Evolutionary conservation across 2,888 invertebrate species (phyloP), one percentile per base, ranked within the genome.

Genomic region (Tubulanus polymorphus): DNA sequence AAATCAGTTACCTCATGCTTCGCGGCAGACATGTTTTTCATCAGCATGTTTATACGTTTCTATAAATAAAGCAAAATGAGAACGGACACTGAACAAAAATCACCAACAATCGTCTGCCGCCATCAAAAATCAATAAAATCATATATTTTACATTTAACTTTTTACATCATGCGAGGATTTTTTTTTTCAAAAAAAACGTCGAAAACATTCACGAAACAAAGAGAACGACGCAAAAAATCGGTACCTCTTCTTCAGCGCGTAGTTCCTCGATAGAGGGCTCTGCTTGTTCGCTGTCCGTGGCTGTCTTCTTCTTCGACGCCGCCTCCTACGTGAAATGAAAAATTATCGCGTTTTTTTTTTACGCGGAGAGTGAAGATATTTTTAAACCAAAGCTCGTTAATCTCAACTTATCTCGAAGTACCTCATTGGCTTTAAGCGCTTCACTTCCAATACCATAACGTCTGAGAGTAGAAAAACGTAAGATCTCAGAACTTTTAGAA

Each of bases 11-110:
- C 76, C 73, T 76, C 76, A 50, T 73, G 69, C 27, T 67, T 73
- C 57, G 70, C 73, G 3, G 71, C 70, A n/a, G 76, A 72, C 79
- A 80, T 79, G 30, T 76, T 73, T 63, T 74, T 75, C 76, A 80
- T 78, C 63, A 79, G 60, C 59, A 68, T 67, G 35, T 73, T 67
- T 54, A 79, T 75, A 15, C 73, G 65, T 54, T 61, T 65, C 76
- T 76, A 64, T 18, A 68, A 64, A n/a, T n/a, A n/a, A n/a, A n/a
- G n/a, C n/a, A n/a, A n/a, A n/a, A n/a, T n/a, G n/a, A n/a, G n/a
- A n/a, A n/a, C n/a, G n/a, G n/a, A n/a, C n/a, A n/a, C n/a, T n/a
- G n/a, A n/a, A n/a, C n/a, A n/a, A n/a, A n/a, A n/a, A n/a, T n/a
- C n/a, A n/a, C n/a, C n/a, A n/a, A n/a, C n/a, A n/a, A n/a, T n/a